Evolutionary conservation across 2,888 invertebrate genomes (phyloP).

Genomic region (Scaptomyza polygonia): DNA sequence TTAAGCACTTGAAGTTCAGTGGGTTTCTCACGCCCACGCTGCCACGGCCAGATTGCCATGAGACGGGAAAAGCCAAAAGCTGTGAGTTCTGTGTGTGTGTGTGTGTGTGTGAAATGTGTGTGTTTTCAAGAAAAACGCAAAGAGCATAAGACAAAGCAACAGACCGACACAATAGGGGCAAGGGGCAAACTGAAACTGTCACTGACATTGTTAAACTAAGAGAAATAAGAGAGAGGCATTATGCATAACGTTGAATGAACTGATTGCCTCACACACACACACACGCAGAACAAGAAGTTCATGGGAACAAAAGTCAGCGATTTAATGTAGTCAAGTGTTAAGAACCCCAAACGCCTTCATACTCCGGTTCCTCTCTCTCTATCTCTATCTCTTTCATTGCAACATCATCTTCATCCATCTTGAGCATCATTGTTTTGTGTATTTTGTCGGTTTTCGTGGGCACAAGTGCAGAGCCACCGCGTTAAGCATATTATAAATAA

Average conservation of each 20-base stretch:
- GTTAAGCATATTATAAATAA: slow-evolving; percentile 23
- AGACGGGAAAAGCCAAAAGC: slow-evolving; percentile 68
- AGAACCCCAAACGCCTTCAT: slow-evolving; percentile 9
- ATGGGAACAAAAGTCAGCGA: slow-evolving; percentile 66
- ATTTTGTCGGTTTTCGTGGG: slow-evolving; percentile 10
- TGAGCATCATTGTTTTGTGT: slow-evolving; percentile 27
- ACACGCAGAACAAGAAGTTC: slow-evolving; percentile 52
- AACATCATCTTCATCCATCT: slow-evolving; percentile 3
- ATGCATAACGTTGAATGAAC: slow-evolving; percentile 56
- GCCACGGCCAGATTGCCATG: slow-evolving; percentile 50
- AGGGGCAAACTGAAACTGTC: slow-evolving; percentile 34
- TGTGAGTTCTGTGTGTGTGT: too few relatives aligned
- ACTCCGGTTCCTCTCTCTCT: not conserved
- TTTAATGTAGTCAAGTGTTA: slow-evolving; percentile 66
- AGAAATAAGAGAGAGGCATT: slow-evolving; percentile 25
- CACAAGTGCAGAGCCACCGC: slow-evolving; percentile 21
- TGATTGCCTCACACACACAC: slow-evolving; percentile 60
- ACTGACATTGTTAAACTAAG: slow-evolving; percentile 18
- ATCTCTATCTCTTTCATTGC: not conserved
- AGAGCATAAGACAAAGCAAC: slow-evolving; percentile 27
- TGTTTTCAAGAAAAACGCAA: slow-evolving; percentile 25
- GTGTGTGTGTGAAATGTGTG: slow-evolving; percentile 66
- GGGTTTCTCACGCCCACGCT: slow-evolving; percentile 76
- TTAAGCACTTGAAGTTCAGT: slow-evolving; percentile 69
- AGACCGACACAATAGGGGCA: not conserved